Evolutionary conservation across 2,888 invertebrate species (phyloP).

Genomic region (Xanthorhoe spadicearia): DNA sequence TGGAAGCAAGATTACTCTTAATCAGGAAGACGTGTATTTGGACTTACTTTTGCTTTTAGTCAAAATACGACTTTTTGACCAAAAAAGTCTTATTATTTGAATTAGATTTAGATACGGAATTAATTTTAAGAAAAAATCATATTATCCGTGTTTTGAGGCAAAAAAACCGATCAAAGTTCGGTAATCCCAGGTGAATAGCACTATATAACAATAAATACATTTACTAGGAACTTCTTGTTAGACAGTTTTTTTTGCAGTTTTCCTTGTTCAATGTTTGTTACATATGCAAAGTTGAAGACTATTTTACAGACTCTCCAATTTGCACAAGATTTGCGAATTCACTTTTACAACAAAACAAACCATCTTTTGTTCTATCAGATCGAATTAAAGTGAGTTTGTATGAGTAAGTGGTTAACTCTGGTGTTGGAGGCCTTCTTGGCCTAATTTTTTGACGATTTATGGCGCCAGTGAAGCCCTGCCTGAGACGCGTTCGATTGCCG

Average conservation of each 20-base stretch:
- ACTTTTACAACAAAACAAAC: constrained; percentile 31
- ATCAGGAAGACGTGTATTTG: not conserved
- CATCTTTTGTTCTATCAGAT: constrained; percentile 4
- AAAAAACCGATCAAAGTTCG: too few species aligned
- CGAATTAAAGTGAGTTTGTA: not conserved
- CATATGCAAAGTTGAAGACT: not conserved
- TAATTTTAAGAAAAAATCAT: too few species aligned
- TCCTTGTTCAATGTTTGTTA: not conserved
- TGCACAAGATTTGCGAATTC: constrained; percentile 54
- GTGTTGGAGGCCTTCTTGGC: too few species aligned
- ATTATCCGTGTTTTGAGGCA: too few species aligned
- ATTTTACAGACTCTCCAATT: constrained; percentile 52
- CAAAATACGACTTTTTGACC: too few species aligned
- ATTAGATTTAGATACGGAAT: too few species aligned
- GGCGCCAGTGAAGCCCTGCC: too few species aligned
- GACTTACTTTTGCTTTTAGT: not conserved
- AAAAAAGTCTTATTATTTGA: too few species aligned
- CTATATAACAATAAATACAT: not conserved
- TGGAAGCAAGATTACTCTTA: not conserved
- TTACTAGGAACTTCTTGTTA: not conserved
- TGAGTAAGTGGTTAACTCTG: not conserved
- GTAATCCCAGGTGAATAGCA: too few species aligned
- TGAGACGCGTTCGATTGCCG: too few species aligned
- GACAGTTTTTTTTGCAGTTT: not conserved
- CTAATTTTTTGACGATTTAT: too few species aligned